Base-by-base conservation (phyloP, 2,888 invertebrate species). In the Tinea trinotella region DNA sequence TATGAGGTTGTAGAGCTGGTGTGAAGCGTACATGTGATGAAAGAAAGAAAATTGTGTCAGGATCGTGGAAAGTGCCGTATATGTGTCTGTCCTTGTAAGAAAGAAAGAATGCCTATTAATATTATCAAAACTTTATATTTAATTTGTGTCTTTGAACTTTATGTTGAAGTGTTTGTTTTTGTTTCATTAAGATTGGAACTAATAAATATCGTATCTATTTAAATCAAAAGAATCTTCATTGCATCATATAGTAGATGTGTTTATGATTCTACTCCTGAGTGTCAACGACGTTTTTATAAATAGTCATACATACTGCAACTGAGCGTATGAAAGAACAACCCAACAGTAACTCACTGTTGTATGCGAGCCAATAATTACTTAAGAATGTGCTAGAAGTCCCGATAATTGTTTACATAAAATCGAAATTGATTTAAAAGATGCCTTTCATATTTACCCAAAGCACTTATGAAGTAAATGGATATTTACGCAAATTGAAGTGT, bases 401-500 rank as follows among this genome's bases (percentile, higher is more conserved):
- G 40, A 13, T 40, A 15, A 5, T 13, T 40, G 40, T 40, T 40
- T 40, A 40, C 40, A 13, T 40, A 13, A 4, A 40, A 30, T 30
- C 2, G 7, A 30, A 30, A 30, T 30, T 30, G 30, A 30, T 30
- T 30, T 15, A n/a, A 40, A 40, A 40, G 15, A 40, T 15, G 2
- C 13, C 40, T 40, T 40, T 40, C 40, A 40, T 13, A 40, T 40
- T 40, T 13, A 6, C 40, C 40, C 15, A 13, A 40, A n/a, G 40
- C 40, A 40, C 40, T 40, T 40, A 40, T 40, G n/a, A 40, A 40
- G 13, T 40, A 13, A 15, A 40, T 40, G 13, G 13, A 40, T 40
- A 40, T 40, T 40, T 40, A 40, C 40, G 15, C 40, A 40, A 40
- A 40, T 40, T 15, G 13, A 40, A 40, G 40, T 40, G 40, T 40